Evolutionary conservation across 2,797 vertebrate species (phyloP), one percentile per base, ranked within the genome.

Genomic region (Erpetoichthys calabaricus): DNA sequence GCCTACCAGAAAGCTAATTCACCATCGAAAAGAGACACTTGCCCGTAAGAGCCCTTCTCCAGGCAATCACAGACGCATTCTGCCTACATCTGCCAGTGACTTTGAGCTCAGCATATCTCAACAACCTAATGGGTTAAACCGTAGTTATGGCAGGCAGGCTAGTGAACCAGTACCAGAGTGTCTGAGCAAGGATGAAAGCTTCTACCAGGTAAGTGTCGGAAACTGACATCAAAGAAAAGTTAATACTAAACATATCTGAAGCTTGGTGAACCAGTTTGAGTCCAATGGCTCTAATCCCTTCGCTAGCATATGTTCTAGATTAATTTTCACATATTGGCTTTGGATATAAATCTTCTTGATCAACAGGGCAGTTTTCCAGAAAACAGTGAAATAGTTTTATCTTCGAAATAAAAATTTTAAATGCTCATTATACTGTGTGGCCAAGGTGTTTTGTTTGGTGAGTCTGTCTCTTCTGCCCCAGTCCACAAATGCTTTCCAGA

Each of bases 21-120:
- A 95, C 68, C 96, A 98, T 80, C 89, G 96, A 68, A 99, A 99
- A 71, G 92, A 97, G 71, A 97, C 91, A 0, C 80, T 98, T 3
- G 86, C 91, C 4, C 89, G 87, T 45, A 87, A 92, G 58, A 83
- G 85, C 57, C 86, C 89, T 6, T 85, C 86, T 0, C 78, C 86
- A 5, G 65, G 81, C 3, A 69, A 72, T 0, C 80, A 81, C 53
- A 83, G 84, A 61, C 79, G 78, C 51, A 76, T 80, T 6, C 78
- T 97, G 69, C 85, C 89, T 0, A 67, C 88, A 2, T 95, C 91
- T 59, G 82, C 77, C 76, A 98, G 93, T 3, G 94, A 98, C 42
- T 85, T 91, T 54, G 87, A 91, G 3, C 76, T 95, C 66, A 92
- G 90, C 3, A 74, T 86, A 3, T 72, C 77, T 2, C 68, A 77